A percentile compares a stretch with the other conserved stretches of the same genome.
Evolutionary conservation across 2,797 vertebrate species (phyloP).

Genomic region (Tympanoctomys barrerae): DNA sequence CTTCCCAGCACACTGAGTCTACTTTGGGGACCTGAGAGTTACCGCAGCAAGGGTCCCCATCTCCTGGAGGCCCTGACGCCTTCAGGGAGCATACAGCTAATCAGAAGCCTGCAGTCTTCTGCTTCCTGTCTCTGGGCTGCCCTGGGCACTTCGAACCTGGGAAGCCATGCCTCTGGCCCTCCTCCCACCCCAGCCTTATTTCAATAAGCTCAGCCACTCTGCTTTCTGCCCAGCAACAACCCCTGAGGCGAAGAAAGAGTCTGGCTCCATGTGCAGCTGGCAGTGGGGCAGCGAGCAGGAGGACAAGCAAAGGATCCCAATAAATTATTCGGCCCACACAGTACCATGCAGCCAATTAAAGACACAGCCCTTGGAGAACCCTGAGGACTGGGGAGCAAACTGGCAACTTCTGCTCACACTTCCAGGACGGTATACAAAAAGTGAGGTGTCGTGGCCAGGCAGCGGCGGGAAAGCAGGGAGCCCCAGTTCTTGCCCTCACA

Average conservation of each 20-base stretch:
- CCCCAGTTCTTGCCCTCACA: neutral
- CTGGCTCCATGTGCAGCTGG: neutral
- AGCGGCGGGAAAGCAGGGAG: neutral
- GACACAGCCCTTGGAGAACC: constrained; percentile 47
- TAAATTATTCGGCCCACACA: neutral
- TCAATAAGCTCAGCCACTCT: neutral
- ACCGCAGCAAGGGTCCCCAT: neutral
- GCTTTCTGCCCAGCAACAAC: neutral
- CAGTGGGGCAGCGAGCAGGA: neutral
- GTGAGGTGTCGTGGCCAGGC: neutral
- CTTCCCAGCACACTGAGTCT: neutral
- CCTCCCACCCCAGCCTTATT: neutral
- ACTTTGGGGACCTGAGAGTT: neutral
- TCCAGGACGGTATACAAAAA: constrained; percentile 9
- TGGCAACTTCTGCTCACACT: neutral
- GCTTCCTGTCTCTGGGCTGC: neutral
- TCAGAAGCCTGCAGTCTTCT: fast-evolving
- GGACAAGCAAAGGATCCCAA: neutral
- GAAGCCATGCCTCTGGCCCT: neutral
- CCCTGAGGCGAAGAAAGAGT: neutral
- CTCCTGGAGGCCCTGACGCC: neutral
- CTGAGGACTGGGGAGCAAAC: neutral
- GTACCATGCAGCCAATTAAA: neutral
- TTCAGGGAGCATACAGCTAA: neutral
- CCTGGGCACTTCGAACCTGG: neutral